Evolutionary conservation across 1,140 invertebrate genomes (phyloP).

Genomic region (Maconellicoccus hirsutus): DNA sequence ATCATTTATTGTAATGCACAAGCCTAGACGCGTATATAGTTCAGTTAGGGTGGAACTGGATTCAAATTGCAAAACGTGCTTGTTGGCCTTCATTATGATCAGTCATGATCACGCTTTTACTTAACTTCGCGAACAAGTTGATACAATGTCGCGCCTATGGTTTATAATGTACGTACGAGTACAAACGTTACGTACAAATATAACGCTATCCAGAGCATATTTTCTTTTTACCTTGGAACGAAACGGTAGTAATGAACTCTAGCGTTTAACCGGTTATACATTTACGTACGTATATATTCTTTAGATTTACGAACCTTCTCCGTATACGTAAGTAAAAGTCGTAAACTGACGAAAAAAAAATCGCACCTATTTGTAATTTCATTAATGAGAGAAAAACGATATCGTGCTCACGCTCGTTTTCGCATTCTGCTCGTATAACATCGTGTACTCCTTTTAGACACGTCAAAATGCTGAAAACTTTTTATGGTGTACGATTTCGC

Average conservation of each 20-base stretch:
- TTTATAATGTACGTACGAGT: not conserved
- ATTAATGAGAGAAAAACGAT: not conserved
- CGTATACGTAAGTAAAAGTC: not conserved
- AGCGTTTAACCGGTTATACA: not conserved
- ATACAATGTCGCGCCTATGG: not conserved
- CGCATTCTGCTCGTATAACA: not conserved
- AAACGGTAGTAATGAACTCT: slow-evolving; percentile 3
- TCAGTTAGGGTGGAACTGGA: not conserved
- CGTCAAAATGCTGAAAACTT: not conserved
- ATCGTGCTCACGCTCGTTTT: not conserved
- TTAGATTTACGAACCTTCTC: not conserved
- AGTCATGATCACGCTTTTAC: slow-evolving; percentile 7
- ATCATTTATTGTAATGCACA: not conserved
- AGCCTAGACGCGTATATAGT: not conserved
- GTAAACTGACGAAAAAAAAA: not conserved
- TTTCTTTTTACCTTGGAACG: not conserved
- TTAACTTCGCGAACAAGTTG: not conserved
- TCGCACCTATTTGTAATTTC: not conserved
- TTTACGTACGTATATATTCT: not conserved
- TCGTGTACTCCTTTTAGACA: no score
- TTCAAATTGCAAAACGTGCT: slow-evolving; percentile 4
- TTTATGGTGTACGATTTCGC: not conserved
- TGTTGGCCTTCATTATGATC: not conserved
- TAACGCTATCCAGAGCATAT: not conserved
- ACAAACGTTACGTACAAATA: no score